A percentile compares a stretch with the other conserved stretches of the same genome.
Conservation (phyloP, 2,113 vertebrate species). For the Coptodon rendalli region DNA sequence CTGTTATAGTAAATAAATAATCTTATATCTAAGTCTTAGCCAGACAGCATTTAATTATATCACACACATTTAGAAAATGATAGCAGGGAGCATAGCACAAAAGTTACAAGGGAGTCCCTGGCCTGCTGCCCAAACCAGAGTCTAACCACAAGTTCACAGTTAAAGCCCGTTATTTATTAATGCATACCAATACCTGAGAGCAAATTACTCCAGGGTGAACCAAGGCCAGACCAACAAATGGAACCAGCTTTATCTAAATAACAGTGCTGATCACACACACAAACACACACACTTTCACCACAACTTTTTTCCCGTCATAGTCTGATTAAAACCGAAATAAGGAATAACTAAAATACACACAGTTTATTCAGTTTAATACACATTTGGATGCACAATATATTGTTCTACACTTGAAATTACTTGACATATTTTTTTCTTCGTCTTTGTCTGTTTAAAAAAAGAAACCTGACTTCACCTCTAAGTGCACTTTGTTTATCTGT, state of each 20-base stretch:
- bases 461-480: not conserved
- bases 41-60: not conserved
- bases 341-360: not conserved
- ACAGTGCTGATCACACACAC: not conserved
- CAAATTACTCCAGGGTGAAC: not conserved
- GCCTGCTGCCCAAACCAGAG: not conserved
- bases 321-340: not conserved
- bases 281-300: not conserved
- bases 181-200: not conserved
- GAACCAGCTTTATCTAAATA: not conserved
- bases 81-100: not conserved
- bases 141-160: not conserved
- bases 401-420: not conserved
- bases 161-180: not conserved
- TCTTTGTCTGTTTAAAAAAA: not conserved
- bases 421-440: not conserved
- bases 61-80: not conserved
- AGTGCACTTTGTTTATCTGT: not conserved
- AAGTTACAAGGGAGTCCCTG: not conserved
- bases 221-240: not conserved
- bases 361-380: not conserved
- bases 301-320: not conserved
- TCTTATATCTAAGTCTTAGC: not conserved
- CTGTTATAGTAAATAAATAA: not conserved
- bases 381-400: not conserved